These are phyloP conservation scores for Macheiramphus alcinus DNA, from an alignment of 2,113 vertebrate genomes.

Conservation along the genomic window DNA sequence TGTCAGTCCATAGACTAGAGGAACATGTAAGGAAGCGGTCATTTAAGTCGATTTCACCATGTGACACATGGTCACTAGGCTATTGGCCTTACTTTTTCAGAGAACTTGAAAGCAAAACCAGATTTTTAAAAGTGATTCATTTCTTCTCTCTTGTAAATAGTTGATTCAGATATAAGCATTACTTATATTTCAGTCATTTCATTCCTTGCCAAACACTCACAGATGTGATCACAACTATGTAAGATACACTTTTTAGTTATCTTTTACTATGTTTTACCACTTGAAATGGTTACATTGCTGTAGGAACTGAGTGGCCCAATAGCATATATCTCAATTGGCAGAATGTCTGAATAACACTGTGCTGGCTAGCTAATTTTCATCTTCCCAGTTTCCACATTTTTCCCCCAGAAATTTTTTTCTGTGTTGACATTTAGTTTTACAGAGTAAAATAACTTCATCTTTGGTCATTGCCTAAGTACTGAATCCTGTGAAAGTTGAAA, in stretches of 20 bases:
- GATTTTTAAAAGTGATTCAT: not conserved
- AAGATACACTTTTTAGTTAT: not conserved
- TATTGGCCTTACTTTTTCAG: not conserved
- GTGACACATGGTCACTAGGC: not conserved
- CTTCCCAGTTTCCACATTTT: not conserved
- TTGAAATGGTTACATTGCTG: not conserved
- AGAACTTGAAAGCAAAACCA: not conserved
- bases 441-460: not conserved
- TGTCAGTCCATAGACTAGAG: slow-evolving; percentile 7
- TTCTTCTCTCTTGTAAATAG: not conserved
- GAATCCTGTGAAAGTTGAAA: not conserved
- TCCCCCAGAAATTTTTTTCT: not conserved
- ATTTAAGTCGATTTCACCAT: not conserved
- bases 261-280: not conserved
- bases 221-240: not conserved
- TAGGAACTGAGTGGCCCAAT: not conserved
- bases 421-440: not conserved
- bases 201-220: not conserved
- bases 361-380: not conserved
- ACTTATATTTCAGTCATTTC: not conserved
- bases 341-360: not conserved
- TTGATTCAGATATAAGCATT: not conserved
- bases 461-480: not conserved
- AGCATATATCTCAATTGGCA: not conserved
- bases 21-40: not conserved